Percentiles rank a stretch among this genome's conserved stretches.
Conservation (phyloP, 2,888 invertebrate genomes). For the Anodontia alba region DNA sequence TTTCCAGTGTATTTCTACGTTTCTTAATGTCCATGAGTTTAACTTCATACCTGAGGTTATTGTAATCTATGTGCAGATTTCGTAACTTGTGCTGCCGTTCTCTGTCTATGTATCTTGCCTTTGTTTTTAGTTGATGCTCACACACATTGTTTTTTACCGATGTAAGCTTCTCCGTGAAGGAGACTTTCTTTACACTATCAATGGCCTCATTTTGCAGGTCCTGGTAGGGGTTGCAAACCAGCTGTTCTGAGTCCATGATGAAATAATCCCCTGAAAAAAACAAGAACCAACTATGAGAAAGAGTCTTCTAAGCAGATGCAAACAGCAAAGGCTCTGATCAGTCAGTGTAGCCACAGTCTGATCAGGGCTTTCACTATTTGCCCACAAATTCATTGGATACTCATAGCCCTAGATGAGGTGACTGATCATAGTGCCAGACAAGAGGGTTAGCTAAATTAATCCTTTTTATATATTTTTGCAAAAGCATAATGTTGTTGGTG, state of each 20-base stretch:
- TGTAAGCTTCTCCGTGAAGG: slow-evolving; percentile 77
- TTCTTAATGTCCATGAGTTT: slow-evolving; percentile 78
- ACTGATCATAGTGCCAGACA: too few species aligned
- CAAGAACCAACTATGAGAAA: not conserved
- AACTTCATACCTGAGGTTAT: slow-evolving; percentile 76
- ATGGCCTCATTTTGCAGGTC: slow-evolving; percentile 73
- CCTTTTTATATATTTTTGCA: too few species aligned
- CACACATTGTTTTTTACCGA: slow-evolving; percentile 81
- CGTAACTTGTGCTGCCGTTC: slow-evolving; percentile 68
- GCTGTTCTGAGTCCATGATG: slow-evolving; percentile 81
- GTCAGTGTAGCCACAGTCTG: too few species aligned
- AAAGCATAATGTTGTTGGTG: too few species aligned
- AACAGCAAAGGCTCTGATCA: too few species aligned
- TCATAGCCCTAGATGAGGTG: too few species aligned
- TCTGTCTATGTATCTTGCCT: slow-evolving; percentile 66
- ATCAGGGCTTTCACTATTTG: too few species aligned
- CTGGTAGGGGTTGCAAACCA: slow-evolving; percentile 76
- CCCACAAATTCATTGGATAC: too few species aligned
- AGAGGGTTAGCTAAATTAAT: too few species aligned
- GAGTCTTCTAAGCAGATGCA: too few species aligned
- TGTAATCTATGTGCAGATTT: slow-evolving; percentile 71
- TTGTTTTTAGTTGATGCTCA: slow-evolving; percentile 73
- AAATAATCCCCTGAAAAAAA: slow-evolving; percentile 79
- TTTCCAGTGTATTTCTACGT: slow-evolving; percentile 74
- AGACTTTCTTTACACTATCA: slow-evolving; percentile 66